phyloP scores from a whole-genome alignment of 2,888 invertebrate genomes.

The Lomographa bimaculata region DNA sequence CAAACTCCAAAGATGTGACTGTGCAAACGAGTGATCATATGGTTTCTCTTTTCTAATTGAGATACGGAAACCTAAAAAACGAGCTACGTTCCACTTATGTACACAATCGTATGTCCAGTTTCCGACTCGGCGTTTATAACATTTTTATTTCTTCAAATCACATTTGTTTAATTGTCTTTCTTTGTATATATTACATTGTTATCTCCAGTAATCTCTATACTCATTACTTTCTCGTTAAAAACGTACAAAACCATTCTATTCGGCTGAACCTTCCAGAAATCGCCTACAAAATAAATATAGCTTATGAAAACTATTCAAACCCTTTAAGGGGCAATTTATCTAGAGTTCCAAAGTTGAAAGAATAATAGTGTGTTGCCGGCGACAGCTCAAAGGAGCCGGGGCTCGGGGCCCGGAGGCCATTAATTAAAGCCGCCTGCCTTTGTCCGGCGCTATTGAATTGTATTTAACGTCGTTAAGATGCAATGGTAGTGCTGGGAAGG shows the following conservation, averaged over 20 bases:
- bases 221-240: no score
- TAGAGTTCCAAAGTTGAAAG: constrained; percentile 32
- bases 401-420: constrained; percentile 20
- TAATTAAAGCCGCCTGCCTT: constrained; percentile 30
- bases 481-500: constrained; percentile 14
- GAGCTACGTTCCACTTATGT: no score
- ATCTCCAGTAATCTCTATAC: no score
- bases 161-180: no score
- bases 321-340: constrained; percentile 29
- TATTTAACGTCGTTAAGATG: constrained; percentile 34
- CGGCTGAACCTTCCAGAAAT: constrained; percentile 1
- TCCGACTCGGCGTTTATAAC: no score
- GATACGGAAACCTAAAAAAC: no score
- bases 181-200: no score
- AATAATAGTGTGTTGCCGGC: constrained; percentile 31
- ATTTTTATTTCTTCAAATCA: no score
- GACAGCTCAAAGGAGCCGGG: constrained; percentile 24
- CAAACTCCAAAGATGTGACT: no score
- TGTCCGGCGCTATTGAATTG: constrained; percentile 33
- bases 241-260: not conserved
- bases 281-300: constrained; percentile 1
- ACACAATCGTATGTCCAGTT: no score
- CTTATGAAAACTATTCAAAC: constrained; percentile 25
- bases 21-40: no score
- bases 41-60: no score